Evolutionary conservation across 2,113 vertebrate genomes (phyloP).

Genomic region (Syrrhaptes paradoxus): DNA sequence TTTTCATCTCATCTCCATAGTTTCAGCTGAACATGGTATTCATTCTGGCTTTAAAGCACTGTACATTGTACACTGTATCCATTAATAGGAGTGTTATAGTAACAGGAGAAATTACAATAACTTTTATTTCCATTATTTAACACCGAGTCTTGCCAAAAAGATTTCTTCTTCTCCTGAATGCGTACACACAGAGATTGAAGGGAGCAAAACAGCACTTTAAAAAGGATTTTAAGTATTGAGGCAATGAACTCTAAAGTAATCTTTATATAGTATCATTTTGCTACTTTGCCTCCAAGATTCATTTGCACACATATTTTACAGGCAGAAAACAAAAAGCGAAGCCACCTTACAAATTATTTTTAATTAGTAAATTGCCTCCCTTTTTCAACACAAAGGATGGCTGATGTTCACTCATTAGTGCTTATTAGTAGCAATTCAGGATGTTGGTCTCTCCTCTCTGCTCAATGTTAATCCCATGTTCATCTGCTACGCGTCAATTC

Average conservation of each 20-base stretch:
- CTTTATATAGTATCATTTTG: neutral
- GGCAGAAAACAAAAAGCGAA: neutral
- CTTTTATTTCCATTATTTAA: neutral
- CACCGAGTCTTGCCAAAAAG: neutral
- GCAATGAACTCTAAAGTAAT: neutral
- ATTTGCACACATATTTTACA: neutral
- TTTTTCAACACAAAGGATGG: conserved; percentile 15
- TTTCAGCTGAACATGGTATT: neutral
- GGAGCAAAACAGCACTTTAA: neutral
- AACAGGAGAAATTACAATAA: neutral
- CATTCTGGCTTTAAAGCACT: neutral
- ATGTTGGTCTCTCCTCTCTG: neutral
- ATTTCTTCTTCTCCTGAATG: neutral
- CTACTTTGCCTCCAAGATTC: neutral
- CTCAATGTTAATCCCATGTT: neutral
- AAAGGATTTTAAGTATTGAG: neutral
- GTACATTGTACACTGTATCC: neutral
- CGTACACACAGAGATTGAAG: neutral
- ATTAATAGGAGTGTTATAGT: neutral
- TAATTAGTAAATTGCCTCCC: conserved; percentile 22
- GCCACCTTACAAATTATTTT: neutral
- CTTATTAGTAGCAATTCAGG: neutral
- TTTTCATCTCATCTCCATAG: neutral
- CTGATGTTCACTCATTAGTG: neutral
- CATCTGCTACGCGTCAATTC: neutral